A percentile compares a stretch with the other conserved stretches of the same genome.
Evolutionary conservation across 2,113 vertebrate species (phyloP).

Genomic region (Amphiprion ocellaris): DNA sequence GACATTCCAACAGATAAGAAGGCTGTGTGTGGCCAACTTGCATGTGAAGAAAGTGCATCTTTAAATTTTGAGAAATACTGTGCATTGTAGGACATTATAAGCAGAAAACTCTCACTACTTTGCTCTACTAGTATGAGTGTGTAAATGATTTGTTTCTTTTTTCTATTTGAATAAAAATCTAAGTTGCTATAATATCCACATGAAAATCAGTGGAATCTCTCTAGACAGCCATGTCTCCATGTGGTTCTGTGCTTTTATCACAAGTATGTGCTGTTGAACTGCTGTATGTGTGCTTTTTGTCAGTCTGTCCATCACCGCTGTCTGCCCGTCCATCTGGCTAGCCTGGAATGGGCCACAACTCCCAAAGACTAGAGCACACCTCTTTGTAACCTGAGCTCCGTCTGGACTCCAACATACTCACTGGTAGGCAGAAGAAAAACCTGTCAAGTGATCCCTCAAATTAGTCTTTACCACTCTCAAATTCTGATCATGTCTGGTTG

Average conservation of each 20-base stretch:
- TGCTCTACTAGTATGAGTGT: no score
- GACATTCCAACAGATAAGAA: no score
- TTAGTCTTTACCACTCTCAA: not conserved
- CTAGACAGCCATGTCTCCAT: not conserved
- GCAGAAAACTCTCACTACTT: no score
- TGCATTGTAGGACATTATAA: no score
- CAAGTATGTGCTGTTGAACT: constrained; percentile 78
- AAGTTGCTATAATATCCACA: not conserved
- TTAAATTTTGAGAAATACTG: no score
- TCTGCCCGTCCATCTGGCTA: constrained; percentile 85
- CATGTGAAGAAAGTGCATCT: no score
- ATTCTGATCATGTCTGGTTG: no score
- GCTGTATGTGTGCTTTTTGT: constrained; percentile 73
- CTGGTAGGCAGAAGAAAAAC: constrained; percentile 47
- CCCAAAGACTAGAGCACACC: constrained; percentile 87
- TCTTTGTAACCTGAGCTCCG: constrained; percentile 87
- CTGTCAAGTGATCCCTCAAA: not conserved
- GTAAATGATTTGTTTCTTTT: no score
- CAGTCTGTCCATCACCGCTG: constrained; percentile 63
- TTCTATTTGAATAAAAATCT: no score
- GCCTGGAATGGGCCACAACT: constrained; percentile 96
- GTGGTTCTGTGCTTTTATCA: constrained; percentile 9
- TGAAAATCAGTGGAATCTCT: constrained; percentile 3
- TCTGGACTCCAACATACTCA: constrained; percentile 88
- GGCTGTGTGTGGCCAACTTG: no score